phyloP scores from a whole-genome alignment of 2,888 invertebrate genomes.

The Aspidiotus rigidus region DNA sequence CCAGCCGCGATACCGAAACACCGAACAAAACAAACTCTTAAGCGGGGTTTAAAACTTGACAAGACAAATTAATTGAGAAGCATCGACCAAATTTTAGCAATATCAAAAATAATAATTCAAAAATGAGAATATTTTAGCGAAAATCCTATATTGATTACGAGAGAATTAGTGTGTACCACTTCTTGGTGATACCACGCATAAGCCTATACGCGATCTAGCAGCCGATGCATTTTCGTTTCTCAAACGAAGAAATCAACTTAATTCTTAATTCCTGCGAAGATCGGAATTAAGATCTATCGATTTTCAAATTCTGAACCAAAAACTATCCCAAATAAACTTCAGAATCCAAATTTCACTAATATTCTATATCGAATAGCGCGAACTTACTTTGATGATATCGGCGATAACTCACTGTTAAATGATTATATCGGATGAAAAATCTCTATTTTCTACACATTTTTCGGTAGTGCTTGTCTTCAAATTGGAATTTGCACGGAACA shows the following conservation, averaged over 20 bases:
- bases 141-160: neutral
- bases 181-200: constrained; percentile 4
- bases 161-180: constrained; percentile 2
- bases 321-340: too few species aligned
- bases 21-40: neutral
- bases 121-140: too few species aligned
- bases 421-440: constrained; percentile 18
- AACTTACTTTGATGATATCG: constrained; percentile 31
- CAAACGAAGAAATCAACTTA: too few species aligned
- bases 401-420: constrained; percentile 20
- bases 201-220: neutral
- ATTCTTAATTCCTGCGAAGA: too few species aligned
- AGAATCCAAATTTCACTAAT: constrained; percentile 7
- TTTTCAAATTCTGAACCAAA: too few species aligned
- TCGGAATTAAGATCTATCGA: too few species aligned
- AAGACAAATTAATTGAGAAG: neutral
- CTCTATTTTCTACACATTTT: constrained; percentile 25
- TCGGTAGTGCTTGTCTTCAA: constrained; percentile 22
- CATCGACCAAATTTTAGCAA: too few species aligned
- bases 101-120: too few species aligned
- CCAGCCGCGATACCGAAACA: neutral
- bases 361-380: constrained; percentile 29
- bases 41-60: neutral
- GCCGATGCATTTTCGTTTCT: too few species aligned
- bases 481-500: constrained; percentile 22